These are phyloP conservation scores for Hylia prasina DNA, from an alignment of 2,113 vertebrate genomes.

Conservation along the genomic window DNA sequence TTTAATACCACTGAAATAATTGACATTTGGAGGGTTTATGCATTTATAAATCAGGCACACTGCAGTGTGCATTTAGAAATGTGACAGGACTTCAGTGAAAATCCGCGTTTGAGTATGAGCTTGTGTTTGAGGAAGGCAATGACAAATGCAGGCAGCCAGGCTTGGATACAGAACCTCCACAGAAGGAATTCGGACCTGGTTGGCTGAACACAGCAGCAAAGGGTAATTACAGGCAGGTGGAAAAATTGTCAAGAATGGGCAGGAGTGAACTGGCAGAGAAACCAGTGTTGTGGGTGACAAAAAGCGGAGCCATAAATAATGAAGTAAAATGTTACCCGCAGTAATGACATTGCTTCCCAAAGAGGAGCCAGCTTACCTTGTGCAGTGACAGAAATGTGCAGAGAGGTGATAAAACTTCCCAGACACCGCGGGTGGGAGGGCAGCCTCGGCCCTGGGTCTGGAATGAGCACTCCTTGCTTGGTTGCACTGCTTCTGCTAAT, in stretches of 20 bases:
- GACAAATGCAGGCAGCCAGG: neutral
- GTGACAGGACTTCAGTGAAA: neutral
- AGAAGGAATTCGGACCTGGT: neutral
- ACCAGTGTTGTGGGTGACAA: neutral
- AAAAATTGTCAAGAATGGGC: neutral
- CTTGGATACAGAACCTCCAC: neutral
- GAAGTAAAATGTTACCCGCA: neutral
- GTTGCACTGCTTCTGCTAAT: neutral
- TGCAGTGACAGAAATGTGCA: neutral
- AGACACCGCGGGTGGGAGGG: neutral
- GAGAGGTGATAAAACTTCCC: neutral
- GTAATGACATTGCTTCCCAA: neutral
- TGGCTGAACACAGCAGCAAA: neutral
- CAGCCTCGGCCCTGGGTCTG: fast-evolving
- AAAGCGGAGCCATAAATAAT: neutral
- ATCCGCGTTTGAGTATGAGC: neutral
- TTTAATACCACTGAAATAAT: neutral
- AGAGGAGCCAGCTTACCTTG: neutral
- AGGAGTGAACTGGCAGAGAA: neutral
- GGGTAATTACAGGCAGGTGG: neutral
- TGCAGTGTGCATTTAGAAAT: neutral
- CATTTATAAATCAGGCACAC: neutral
- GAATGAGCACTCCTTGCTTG: neutral
- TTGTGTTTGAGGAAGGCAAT: neutral
- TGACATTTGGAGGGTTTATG: neutral